Percentiles rank a stretch among this genome's conserved stretches.
Evolutionary conservation across 2,797 vertebrate genomes (phyloP).

Genomic region (Hipposideros larvatus): DNA sequence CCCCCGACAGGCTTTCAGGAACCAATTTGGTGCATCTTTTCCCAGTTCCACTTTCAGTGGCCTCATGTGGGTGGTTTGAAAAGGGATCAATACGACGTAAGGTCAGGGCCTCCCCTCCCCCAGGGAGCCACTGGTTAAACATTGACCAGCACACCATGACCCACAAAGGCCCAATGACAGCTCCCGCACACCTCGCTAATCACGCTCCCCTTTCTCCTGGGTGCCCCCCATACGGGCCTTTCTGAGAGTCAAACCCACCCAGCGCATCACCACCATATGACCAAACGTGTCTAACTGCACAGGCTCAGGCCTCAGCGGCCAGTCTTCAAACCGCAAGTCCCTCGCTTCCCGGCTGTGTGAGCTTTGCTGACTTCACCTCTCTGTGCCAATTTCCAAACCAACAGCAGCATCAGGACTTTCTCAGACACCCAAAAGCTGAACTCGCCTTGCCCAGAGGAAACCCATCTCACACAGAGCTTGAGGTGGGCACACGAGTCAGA

Average conservation of each 20-base stretch:
- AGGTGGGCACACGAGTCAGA: no score
- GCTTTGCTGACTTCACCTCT: no score
- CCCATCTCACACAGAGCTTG: not conserved
- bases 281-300: not conserved
- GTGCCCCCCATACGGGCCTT: not conserved
- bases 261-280: rapidly evolving
- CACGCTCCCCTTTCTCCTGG: not conserved
- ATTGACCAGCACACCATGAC: not conserved
- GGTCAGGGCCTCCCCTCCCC: not conserved
- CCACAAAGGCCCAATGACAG: not conserved
- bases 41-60: not conserved
- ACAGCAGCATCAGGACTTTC: not conserved
- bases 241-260: not conserved
- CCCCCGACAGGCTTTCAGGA: rapidly evolving
- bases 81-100: not conserved
- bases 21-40: not conserved
- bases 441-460: rapidly evolving
- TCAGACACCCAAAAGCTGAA: not conserved
- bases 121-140: not conserved
- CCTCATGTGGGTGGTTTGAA: not conserved
- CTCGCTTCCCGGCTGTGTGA: not conserved
- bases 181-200: rapidly evolving
- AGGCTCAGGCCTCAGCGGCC: not conserved
- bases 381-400: not conserved
- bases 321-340: not conserved